phyloP scores from a whole-genome alignment of 2,888 invertebrate genomes.

The Atethmia centrago region DNA sequence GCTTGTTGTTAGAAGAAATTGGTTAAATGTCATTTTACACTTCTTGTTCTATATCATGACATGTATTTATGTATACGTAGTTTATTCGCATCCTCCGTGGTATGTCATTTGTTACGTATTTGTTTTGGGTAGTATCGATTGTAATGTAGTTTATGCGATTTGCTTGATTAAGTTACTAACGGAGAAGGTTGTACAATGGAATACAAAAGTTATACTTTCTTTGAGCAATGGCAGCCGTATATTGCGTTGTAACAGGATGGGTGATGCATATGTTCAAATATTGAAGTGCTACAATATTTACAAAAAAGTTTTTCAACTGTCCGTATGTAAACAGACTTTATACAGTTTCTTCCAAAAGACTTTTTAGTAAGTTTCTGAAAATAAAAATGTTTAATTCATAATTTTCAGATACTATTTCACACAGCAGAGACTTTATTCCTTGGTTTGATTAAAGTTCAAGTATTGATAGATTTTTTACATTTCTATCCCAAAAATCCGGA shows the following conservation, averaged over 20 bases:
- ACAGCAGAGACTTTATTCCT: slow-evolving; percentile 30
- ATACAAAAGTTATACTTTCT: slow-evolving; percentile 7
- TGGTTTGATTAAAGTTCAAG: slow-evolving; percentile 28
- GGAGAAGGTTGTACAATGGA: slow-evolving; percentile 46
- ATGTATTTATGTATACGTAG: neutral
- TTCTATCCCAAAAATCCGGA: slow-evolving; percentile 28
- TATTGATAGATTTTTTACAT: slow-evolving; percentile 33
- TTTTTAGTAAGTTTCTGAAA: neutral
- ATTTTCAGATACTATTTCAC: slow-evolving; percentile 33
- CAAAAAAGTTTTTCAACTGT: slow-evolving; percentile 27
- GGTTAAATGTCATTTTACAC: slow-evolving; percentile 11
- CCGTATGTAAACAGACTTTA: slow-evolving; percentile 32
- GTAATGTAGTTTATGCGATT: slow-evolving; percentile 39
- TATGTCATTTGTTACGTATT: neutral
- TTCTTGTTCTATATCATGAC: neutral
- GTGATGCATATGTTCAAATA: slow-evolving; percentile 31
- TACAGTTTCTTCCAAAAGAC: neutral
- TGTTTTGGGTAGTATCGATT: slow-evolving; percentile 18
- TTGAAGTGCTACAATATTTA: slow-evolving; percentile 39
- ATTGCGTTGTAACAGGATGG: slow-evolving; percentile 28
- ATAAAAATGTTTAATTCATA: neutral
- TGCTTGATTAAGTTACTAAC: slow-evolving; percentile 43
- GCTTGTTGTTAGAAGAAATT: slow-evolving; percentile 17
- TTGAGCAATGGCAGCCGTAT: neutral
- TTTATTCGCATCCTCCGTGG: slow-evolving; percentile 10